Conservation (phyloP, 2,888 invertebrate genomes). For the Athetis lepigone region DNA sequence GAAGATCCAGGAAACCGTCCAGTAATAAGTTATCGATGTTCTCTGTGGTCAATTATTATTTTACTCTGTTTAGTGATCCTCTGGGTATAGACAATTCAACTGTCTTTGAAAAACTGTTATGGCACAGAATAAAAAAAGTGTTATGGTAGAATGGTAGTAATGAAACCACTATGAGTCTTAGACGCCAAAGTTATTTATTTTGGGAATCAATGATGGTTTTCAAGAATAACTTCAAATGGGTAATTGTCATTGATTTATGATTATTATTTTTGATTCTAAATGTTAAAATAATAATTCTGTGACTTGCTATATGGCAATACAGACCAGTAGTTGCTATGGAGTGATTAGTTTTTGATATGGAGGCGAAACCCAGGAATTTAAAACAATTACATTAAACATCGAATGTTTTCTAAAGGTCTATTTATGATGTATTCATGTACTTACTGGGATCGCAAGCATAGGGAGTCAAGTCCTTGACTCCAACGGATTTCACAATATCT, state of each 20-base stretch:
- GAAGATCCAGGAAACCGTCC: conserved; percentile 88
- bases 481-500: conserved; percentile 94
- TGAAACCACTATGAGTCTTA: not conserved
- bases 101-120: not conserved
- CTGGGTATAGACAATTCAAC: not conserved
- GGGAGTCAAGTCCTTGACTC: conserved; percentile 95
- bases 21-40: conserved; percentile 85
- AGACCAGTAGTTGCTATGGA: not conserved
- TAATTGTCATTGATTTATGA: not conserved
- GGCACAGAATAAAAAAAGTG: conserved; percentile 28
- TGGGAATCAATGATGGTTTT: not conserved
- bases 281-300: not conserved
- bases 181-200: not conserved
- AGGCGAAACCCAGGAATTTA: not conserved
- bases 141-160: conserved; percentile 10
- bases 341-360: not conserved
- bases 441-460: conserved; percentile 96
- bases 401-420: not conserved
- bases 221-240: not conserved
- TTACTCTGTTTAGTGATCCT: conserved; percentile 32
- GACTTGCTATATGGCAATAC: not conserved
- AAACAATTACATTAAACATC: too few relatives aligned
- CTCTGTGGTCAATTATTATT: conserved; percentile 76
- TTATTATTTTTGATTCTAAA: too few relatives aligned
- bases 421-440: conserved; percentile 58